Evolutionary conservation across 2,888 invertebrate genomes (phyloP), one percentile per base, ranked within the genome.

Genomic region (Limnephilus lunatus): DNA sequence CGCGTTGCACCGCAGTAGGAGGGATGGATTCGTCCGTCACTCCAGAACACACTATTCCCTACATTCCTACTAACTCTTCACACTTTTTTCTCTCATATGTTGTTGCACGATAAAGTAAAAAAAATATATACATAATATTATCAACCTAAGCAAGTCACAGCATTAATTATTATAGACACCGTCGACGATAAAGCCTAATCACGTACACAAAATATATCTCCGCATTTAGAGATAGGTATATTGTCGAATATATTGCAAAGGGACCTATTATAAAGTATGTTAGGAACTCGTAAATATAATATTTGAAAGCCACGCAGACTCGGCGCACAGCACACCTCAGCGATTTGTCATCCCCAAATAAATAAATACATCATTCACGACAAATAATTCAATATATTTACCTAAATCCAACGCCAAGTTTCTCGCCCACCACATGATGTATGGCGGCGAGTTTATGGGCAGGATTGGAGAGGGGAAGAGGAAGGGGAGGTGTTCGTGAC

Each of bases 401-500:
- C 25, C 68, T 68, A 68, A 83, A 35, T 83, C 83, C 35, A 5
- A 83, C 83, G 83, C 83, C n/a, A 83, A 25, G 83, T 35, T 83
- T 83, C 32, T 83, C 83, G 35, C n/a, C 15, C 35, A 35, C 83
- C 35, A 12, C 32, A 12, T 83, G 83, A 83, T 83, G 35, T 83
- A 83, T 35, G 83, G 83, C 68, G 68, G 25, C 25, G 68, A 68
- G 68, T 68, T 68, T 68, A 25, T 19, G 68, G 68, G 25, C 68
- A n/a, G 25, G 9, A 9, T 25, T 25, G 25, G 25, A n/a, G n/a
- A 7, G 25, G 25, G 68, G 25, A 2, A 1, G 25, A 25, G 19
- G 68, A 25, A 82, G n/a, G 87, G 87, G 68, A 30, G 31, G 87
- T 68, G 87, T 68, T 39, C 87, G 87, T 87, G 87, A 87, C 87